Percentiles rank a stretch among this genome's conserved stretches.
phyloP scores from a whole-genome alignment of 2,797 vertebrate genomes.

The Urosaurus nigricauda region DNA sequence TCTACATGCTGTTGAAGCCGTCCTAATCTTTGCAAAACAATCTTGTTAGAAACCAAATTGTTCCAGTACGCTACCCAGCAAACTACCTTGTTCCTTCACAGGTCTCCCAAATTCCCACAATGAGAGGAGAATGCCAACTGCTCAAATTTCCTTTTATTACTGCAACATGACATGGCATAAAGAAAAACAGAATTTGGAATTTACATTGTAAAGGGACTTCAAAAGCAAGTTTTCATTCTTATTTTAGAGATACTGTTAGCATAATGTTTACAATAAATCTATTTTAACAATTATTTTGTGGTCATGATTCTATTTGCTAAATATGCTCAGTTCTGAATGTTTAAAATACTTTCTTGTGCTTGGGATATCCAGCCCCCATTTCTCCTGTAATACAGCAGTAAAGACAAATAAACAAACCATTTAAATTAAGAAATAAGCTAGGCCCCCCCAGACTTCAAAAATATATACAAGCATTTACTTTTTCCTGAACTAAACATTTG shows the following conservation, averaged over 20 bases:
- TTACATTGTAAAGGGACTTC: conserved; percentile 70
- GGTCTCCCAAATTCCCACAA: conserved; percentile 61
- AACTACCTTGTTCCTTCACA: conserved; percentile 36
- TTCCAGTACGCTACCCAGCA: not conserved
- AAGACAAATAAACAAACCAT: conserved; percentile 78
- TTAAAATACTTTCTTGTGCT: conserved; percentile 73
- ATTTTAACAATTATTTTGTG: conserved; percentile 64
- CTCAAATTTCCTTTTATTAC: conserved; percentile 74
- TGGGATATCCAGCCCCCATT: conserved; percentile 83
- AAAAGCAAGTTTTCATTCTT: conserved; percentile 64
- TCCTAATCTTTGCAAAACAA: conserved; percentile 44
- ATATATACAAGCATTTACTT: conserved; percentile 85
- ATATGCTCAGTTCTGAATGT: conserved; percentile 55
- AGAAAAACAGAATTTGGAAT: conserved; percentile 67
- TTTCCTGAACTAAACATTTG: conserved; percentile 83
- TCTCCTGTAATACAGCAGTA: conserved; percentile 78
- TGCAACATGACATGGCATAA: conserved; percentile 73
- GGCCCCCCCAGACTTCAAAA: conserved; percentile 80
- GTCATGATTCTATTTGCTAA: conserved; percentile 50
- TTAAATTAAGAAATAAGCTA: conserved; percentile 83
- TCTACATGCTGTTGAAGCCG: conserved; percentile 52
- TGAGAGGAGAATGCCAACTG: conserved; percentile 71
- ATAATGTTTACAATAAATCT: conserved; percentile 65
- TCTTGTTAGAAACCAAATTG: not conserved
- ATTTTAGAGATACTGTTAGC: conserved; percentile 66